These are phyloP conservation scores for Trissolcus japonicus DNA, from an alignment of 2,888 invertebrate genomes.

Conservation along the genomic window DNA sequence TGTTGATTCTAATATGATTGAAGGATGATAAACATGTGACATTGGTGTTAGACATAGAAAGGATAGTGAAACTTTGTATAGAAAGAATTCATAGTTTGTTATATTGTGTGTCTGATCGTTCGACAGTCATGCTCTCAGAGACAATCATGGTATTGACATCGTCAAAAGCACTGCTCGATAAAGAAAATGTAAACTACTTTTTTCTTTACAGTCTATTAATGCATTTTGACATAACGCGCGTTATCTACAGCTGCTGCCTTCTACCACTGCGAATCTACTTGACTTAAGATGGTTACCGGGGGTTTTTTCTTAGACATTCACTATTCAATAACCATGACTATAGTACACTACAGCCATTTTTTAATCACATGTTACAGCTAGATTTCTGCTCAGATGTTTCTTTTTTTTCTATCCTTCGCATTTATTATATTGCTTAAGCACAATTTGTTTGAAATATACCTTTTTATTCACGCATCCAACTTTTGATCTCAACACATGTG, in stretches of 20 bases:
- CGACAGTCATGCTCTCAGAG: too few relatives aligned
- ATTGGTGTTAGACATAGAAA: too few relatives aligned
- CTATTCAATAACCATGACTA: not conserved
- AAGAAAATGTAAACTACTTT: slow-evolving; percentile 30
- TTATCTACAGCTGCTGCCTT: slow-evolving; percentile 70
- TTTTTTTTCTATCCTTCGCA: slow-evolving; percentile 3
- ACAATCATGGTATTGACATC: slow-evolving; percentile 10
- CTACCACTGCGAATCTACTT: slow-evolving; percentile 65
- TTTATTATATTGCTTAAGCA: not conserved
- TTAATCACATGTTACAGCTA: slow-evolving; percentile 2
- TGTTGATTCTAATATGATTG: too few relatives aligned
- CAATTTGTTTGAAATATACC: too few relatives aligned
- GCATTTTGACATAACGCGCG: slow-evolving; percentile 74
- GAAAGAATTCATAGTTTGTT: too few relatives aligned
- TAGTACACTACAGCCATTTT: slow-evolving; percentile 10
- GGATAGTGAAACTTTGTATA: slow-evolving; percentile 3
- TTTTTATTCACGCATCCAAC: slow-evolving; percentile 2
- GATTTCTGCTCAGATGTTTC: slow-evolving; percentile 36
- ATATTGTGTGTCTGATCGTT: too few relatives aligned
- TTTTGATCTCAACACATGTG: not conserved
- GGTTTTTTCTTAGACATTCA: slow-evolving; percentile 22
- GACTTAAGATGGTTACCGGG: slow-evolving; percentile 40
- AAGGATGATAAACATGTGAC: too few relatives aligned
- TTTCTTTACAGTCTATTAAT: slow-evolving; percentile 70
- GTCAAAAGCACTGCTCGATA: slow-evolving; percentile 37